Percentiles rank a stretch among this genome's conserved stretches.
These are phyloP conservation scores for Daktulosphaira vitifoliae DNA, from an alignment of 1,140 invertebrate species.

Conservation along the genomic window DNA sequence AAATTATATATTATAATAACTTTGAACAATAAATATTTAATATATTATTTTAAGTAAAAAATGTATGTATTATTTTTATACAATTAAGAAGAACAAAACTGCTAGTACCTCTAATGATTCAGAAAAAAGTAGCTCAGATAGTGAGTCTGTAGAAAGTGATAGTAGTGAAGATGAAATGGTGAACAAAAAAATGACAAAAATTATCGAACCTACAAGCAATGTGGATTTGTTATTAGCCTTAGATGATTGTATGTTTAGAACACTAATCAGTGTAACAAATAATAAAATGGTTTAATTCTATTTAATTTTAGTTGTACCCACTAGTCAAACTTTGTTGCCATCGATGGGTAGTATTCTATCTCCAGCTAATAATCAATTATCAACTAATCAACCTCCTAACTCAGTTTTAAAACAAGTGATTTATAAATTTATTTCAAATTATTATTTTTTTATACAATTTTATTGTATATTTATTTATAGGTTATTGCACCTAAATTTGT, in stretches of 20 bases:
- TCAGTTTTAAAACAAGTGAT: too few relatives aligned
- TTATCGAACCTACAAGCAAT: constrained; percentile 46
- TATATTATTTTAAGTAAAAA: too few relatives aligned
- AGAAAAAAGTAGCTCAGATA: constrained; percentile 39
- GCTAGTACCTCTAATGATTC: constrained; percentile 12
- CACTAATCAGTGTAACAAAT: too few relatives aligned
- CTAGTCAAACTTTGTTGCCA: constrained; percentile 10
- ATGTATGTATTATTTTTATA: too few relatives aligned
- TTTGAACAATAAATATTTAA: too few relatives aligned
- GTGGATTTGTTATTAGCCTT: constrained; percentile 77
- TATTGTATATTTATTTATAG: neutral
- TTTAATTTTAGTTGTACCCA: neutral
- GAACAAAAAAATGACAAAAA: constrained; percentile 37
- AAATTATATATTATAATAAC: too few relatives aligned
- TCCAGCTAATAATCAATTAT: neutral
- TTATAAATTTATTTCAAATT: too few relatives aligned
- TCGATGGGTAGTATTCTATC: constrained; percentile 9
- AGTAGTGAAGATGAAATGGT: constrained; percentile 42
- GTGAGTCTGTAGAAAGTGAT: constrained; percentile 44
- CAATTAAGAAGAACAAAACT: neutral
- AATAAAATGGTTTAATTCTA: neutral
- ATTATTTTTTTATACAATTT: neutral
- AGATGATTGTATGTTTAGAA: constrained; percentile 46
- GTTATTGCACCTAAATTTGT: constrained; percentile 9
- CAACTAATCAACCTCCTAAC: neutral